Evolutionary conservation across 2,797 vertebrate species (phyloP).

Genomic region (Linurgus olivaceus): DNA sequence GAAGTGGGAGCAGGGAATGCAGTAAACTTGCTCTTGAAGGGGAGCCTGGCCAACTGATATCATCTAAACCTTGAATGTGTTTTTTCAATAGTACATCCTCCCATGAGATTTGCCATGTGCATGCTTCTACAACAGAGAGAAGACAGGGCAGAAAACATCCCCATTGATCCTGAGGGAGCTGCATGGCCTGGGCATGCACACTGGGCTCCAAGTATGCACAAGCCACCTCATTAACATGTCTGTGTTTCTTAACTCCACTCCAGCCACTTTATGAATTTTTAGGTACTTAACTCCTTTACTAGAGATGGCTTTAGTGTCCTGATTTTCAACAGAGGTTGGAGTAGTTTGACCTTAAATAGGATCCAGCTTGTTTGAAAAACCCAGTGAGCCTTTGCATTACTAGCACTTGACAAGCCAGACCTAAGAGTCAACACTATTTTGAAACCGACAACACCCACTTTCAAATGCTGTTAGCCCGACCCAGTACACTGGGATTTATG

Average conservation of each 20-base stretch:
- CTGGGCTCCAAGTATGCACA: background rate
- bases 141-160: background rate
- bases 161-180: background rate
- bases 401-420: background rate
- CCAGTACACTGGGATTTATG: background rate
- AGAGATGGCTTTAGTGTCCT: background rate
- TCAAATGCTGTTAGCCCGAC: background rate
- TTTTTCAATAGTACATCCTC: background rate
- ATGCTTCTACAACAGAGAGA: background rate
- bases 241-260: background rate
- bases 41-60: background rate
- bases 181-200: accelerated
- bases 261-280: background rate
- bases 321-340: background rate
- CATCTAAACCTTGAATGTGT: background rate
- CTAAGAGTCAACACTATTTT: background rate
- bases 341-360: background rate
- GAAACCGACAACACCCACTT: background rate
- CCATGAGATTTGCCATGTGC: background rate
- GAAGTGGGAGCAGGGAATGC: background rate
- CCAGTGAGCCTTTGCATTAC: background rate
- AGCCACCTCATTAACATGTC: background rate
- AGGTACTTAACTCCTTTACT: background rate
- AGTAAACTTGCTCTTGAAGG: background rate
- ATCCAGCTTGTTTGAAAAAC: background rate